Evolutionary conservation across 2,888 invertebrate species (phyloP).

Genomic region (Fragum whitleyi): DNA sequence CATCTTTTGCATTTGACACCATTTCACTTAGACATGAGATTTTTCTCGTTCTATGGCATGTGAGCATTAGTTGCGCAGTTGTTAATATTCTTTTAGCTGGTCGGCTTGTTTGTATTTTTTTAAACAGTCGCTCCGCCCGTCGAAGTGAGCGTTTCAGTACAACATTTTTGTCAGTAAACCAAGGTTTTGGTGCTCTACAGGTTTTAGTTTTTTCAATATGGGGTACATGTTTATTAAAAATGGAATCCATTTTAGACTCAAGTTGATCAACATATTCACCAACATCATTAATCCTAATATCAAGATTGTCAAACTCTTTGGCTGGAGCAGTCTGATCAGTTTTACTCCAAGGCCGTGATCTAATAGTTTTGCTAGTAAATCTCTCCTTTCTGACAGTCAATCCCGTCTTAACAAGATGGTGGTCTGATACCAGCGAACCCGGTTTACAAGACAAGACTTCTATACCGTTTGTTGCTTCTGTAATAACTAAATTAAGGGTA

Average conservation of each 20-base stretch:
- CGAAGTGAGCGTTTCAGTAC: conserved; percentile 32
- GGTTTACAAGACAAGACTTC: conserved; percentile 37
- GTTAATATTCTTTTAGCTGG: conserved; percentile 29
- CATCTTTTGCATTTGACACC: conserved; percentile 27
- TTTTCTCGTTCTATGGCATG: conserved; percentile 27
- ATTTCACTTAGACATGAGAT: conserved; percentile 11
- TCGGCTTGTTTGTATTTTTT: conserved; percentile 13
- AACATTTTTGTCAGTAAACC: conserved; percentile 38
- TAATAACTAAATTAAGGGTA: conserved; percentile 43
- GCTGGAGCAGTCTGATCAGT: conserved; percentile 28
- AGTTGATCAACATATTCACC: conserved; percentile 24
- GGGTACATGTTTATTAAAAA: conserved; percentile 35
- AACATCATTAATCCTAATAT: conserved; percentile 5
- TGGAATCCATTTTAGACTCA: conserved; percentile 23
- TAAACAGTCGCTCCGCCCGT: conserved; percentile 32
- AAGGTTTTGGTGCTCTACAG: conserved; percentile 46
- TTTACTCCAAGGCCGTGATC: conserved; percentile 23
- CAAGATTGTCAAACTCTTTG: conserved; percentile 9
- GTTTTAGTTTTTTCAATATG: conserved; percentile 34
- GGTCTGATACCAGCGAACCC: conserved; percentile 39
- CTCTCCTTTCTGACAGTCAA: conserved; percentile 33
- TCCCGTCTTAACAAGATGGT: conserved; percentile 36
- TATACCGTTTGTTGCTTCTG: conserved; percentile 34
- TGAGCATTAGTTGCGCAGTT: background rate
- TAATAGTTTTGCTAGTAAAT: conserved; percentile 29